Evolutionary conservation across 2,888 invertebrate genomes (phyloP).

Genomic region (Eupithecia tripunctaria): DNA sequence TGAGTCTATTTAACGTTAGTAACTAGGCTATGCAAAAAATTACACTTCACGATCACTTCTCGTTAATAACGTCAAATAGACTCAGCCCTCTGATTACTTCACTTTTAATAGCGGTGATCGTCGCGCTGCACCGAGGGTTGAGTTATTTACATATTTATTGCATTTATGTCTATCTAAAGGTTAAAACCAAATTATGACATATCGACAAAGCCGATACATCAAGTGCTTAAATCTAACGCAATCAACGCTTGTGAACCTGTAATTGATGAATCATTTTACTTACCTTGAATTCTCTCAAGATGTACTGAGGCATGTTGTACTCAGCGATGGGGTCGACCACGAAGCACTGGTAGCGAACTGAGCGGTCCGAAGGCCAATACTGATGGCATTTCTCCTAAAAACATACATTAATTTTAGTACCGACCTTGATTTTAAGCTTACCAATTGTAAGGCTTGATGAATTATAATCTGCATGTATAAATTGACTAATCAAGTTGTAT

Average conservation of each 20-base stretch:
- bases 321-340: slow-evolving; percentile 99
- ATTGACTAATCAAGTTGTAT: not conserved
- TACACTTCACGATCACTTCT: too few relatives aligned
- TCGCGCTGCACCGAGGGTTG: too few relatives aligned
- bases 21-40: too few relatives aligned
- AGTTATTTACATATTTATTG: too few relatives aligned
- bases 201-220: too few relatives aligned
- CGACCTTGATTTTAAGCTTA: not conserved
- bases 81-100: too few relatives aligned
- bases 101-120: too few relatives aligned
- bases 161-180: too few relatives aligned
- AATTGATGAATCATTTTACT: slow-evolving; percentile 16
- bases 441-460: not conserved
- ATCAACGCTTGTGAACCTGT: not conserved
- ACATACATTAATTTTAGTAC: slow-evolving; percentile 33
- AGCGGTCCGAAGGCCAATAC: slow-evolving; percentile 99
- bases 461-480: not conserved
- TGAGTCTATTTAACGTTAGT: too few relatives aligned
- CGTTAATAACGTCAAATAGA: too few relatives aligned
- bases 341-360: slow-evolving; percentile 98
- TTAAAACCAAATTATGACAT: too few relatives aligned
- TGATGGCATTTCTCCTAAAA: slow-evolving; percentile 98
- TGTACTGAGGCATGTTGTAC: slow-evolving; percentile 99
- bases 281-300: slow-evolving; percentile 98
- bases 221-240: not conserved